These are phyloP conservation scores for Clitarchus hookeri DNA, from an alignment of 2,888 invertebrate species.

Conservation along the genomic window DNA sequence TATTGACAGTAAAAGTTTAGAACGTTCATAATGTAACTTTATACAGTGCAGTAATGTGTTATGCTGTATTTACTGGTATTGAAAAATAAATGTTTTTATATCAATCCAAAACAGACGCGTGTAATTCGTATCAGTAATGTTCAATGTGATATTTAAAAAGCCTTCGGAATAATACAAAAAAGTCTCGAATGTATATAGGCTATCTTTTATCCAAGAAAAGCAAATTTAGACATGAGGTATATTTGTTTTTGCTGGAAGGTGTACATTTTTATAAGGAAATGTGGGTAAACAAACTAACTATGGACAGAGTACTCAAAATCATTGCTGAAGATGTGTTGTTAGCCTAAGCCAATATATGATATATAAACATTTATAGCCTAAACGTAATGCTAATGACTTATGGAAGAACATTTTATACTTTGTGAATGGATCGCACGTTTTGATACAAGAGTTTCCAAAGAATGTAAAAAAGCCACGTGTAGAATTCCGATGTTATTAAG, in stretches of 20 bases:
- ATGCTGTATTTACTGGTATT: neutral
- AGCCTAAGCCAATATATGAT: conserved; percentile 33
- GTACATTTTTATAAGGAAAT: conserved; percentile 9
- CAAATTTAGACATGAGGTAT: conserved; percentile 7
- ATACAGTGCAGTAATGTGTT: neutral
- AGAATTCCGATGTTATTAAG: conserved; percentile 20
- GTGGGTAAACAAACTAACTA: neutral
- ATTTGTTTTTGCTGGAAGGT: neutral
- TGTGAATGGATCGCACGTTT: conserved; percentile 43
- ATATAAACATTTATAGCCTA: conserved; percentile 36
- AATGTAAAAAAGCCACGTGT: conserved; percentile 23
- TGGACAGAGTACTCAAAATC: conserved; percentile 14
- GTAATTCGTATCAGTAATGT: neutral
- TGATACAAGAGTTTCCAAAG: conserved; percentile 41
- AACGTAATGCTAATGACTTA: conserved; percentile 36
- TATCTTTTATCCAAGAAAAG: neutral
- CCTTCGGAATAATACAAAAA: neutral
- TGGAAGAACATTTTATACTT: conserved; percentile 43
- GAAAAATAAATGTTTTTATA: neutral
- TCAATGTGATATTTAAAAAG: conserved; percentile 8
- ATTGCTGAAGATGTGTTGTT: conserved; percentile 32
- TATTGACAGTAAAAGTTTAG: neutral
- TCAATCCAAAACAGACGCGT: neutral
- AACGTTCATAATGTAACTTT: neutral
- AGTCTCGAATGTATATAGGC: neutral